Percentiles rank a stretch among this genome's conserved stretches.
phyloP scores from a whole-genome alignment of 2,113 vertebrate genomes.

The Nyctibius bracteatus region DNA sequence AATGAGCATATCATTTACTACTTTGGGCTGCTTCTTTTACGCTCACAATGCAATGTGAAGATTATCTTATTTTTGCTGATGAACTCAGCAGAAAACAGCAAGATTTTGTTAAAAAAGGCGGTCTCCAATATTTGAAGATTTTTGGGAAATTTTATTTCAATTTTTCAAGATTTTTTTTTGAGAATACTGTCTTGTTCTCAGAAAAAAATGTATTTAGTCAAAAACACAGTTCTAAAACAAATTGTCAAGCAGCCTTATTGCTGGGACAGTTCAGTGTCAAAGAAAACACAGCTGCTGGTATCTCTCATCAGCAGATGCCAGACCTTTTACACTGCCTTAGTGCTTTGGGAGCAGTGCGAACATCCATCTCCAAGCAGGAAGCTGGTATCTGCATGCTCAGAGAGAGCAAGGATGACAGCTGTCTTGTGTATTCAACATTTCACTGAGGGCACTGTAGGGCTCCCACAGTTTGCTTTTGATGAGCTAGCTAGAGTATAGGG shows the following conservation, averaged over 20 bases:
- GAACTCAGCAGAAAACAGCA: not conserved
- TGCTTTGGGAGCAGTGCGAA: not conserved
- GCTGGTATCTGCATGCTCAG: not conserved
- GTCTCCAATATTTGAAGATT: not conserved
- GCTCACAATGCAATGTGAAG: not conserved
- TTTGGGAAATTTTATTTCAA: not conserved
- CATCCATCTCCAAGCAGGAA: not conserved
- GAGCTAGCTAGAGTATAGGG: not conserved
- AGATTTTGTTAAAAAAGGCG: not conserved
- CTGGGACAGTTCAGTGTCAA: not conserved
- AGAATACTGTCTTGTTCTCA: not conserved
- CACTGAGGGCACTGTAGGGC: accelerated
- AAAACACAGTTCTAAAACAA: not conserved
- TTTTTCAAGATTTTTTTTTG: not conserved
- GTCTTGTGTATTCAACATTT: not conserved
- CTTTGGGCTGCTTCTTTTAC: not conserved
- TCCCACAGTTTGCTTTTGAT: not conserved
- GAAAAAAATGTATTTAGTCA: not conserved
- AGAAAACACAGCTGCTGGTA: not conserved
- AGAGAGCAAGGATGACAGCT: not conserved
- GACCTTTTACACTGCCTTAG: not conserved
- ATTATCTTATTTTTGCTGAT: not conserved
- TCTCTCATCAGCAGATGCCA: not conserved
- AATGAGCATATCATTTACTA: not conserved
- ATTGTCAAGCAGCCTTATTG: not conserved